These are phyloP conservation scores for Ectropis crepuscularia DNA, from an alignment of 2,888 invertebrate genomes.

Conservation along the genomic window DNA sequence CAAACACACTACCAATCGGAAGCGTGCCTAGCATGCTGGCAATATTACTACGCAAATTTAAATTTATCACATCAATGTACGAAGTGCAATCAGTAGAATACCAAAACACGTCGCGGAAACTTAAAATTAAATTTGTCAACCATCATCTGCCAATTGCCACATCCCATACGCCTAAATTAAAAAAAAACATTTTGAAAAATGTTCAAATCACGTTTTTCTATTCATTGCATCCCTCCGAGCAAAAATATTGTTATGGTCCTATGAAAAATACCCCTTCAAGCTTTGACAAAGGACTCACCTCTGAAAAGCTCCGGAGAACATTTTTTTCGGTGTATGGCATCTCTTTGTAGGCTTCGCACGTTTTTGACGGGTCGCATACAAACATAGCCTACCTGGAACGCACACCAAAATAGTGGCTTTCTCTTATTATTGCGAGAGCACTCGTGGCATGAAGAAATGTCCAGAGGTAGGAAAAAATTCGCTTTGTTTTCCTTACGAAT, in stretches of 20 bases:
- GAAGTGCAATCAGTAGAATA: too few relatives aligned
- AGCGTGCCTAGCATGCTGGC: too few relatives aligned
- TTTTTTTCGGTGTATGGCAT: conserved; percentile 49
- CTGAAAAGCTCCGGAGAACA: conserved; percentile 48
- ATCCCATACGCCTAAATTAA: too few relatives aligned
- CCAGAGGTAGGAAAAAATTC: conserved; percentile 10
- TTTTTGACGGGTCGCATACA: conserved; percentile 54
- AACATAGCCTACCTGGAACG: conserved; percentile 52
- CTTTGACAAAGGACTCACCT: conserved; percentile 58
- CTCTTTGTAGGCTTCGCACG: conserved; percentile 59
- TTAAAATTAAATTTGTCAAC: too few relatives aligned
- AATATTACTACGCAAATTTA: too few relatives aligned
- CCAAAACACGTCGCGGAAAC: too few relatives aligned
- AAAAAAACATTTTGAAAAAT: neutral
- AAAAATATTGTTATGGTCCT: conserved; percentile 39
- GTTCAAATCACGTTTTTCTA: conserved; percentile 38
- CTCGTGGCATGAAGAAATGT: conserved; percentile 21
- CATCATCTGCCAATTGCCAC: too few relatives aligned
- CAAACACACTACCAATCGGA: too few relatives aligned
- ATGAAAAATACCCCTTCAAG: conserved; percentile 54
- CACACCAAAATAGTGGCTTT: conserved; percentile 43
- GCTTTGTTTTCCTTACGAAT: conserved; percentile 3
- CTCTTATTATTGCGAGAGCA: conserved; percentile 32
- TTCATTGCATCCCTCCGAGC: conserved; percentile 35
- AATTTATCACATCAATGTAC: too few relatives aligned